These are phyloP conservation scores for Dromius quadrimaculatus DNA, from an alignment of 2,888 invertebrate genomes.

Conservation along the genomic window DNA sequence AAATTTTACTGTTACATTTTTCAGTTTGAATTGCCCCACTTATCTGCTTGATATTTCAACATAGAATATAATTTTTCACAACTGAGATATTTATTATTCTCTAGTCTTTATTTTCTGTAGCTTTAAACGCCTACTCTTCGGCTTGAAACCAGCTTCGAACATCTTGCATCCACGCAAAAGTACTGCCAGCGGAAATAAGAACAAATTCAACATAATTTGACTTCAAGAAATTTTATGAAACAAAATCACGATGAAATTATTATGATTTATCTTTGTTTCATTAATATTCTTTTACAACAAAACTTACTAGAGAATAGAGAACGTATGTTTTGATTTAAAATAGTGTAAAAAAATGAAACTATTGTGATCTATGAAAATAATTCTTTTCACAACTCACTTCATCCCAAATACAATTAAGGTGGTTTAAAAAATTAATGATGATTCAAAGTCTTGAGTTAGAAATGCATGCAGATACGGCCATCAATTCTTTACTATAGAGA, in stretches of 20 bases:
- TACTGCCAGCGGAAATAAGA: slow-evolving; percentile 12
- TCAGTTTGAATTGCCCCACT: slow-evolving; percentile 28
- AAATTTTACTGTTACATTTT: slow-evolving; percentile 17
- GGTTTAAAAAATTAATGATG: no score
- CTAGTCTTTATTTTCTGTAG: slow-evolving; percentile 4
- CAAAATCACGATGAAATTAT: slow-evolving; percentile 21
- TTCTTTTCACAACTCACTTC: no score
- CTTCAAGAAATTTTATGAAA: slow-evolving; percentile 3
- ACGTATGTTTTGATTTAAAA: no score
- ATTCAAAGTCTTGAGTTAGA: no score
- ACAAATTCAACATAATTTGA: slow-evolving; percentile 14
- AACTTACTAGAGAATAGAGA: not conserved
- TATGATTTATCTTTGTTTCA: slow-evolving; percentile 12
- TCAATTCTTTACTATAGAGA: no score
- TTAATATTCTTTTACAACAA: slow-evolving; percentile 7
- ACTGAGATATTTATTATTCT: slow-evolving; percentile 16
- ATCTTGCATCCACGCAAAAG: slow-evolving; percentile 14
- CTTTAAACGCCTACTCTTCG: slow-evolving; percentile 8
- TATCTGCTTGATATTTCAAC: slow-evolving; percentile 2
- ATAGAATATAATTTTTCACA: slow-evolving; percentile 16
- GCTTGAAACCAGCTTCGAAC: slow-evolving; percentile 17
- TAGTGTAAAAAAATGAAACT: no score
- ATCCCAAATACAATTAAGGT: no score
- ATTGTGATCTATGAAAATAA: no score
- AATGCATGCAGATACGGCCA: no score